Evolutionary conservation across 2,113 vertebrate genomes (phyloP), one percentile per base, ranked within the genome.

Genomic region (Syrrhaptes paradoxus): DNA sequence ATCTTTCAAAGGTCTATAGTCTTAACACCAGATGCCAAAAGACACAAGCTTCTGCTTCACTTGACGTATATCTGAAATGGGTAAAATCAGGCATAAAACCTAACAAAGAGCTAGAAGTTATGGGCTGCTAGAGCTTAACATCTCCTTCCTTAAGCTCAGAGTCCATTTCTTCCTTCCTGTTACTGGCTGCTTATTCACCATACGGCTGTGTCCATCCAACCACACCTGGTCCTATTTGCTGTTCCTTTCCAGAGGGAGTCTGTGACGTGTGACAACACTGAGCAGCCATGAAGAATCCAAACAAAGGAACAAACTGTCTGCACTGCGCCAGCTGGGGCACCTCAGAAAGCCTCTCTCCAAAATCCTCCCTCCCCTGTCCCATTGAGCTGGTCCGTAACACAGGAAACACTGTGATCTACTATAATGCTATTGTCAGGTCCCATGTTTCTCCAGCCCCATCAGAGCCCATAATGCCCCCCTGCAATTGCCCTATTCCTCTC

Each of bases 341-440:
- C 43, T 54, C 51, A 54, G 63, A 63, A 71, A 71, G 38, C 21
- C 12, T 77, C 46, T 14, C 72, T 54, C 15, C 38, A 66, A 41
- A 54, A 2, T 31, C 45, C 21, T 52, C 73, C 51, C 22, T 63
- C 9, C 10, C 8, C 17, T 45, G 14, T 54, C 17, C 9, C 31
- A 28, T 2, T 49, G 36, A 75, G 12, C n/a, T 78, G 38, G 4
- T 58, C 36, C 1, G 0, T 85, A 54, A 45, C 19, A n/a, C 1
- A 5, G 5, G 11, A 82, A 46, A 51, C 88, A 24, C 31, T 79
- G 4, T 32, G 43, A 41, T 59, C 61, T 34, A 18, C 46, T 87
- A 0, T 29, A 34, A 55, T 32, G 17, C n/a, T 65, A 11, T 22
- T 66, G 22, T 32, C 13, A 46, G 5, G 6, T 57, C 7, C 68